Base-by-base conservation (phyloP, 2,113 vertebrate genomes). In the Sander vitreus region DNA sequence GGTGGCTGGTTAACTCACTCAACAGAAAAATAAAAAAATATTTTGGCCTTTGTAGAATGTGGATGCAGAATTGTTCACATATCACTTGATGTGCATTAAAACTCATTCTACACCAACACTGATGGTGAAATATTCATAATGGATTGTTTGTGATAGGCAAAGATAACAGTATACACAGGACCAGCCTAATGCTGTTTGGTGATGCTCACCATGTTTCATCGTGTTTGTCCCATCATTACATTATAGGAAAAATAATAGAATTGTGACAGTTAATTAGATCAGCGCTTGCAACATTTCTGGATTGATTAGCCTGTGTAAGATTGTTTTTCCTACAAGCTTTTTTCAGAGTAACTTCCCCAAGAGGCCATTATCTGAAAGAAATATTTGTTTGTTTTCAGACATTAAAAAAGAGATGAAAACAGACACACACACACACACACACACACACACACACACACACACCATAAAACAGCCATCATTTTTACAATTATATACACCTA, bases 241-340 rank as follows among this genome's bases (percentile, higher is more conserved):
- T 57, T 57, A 50, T 21, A 36, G 18, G 18, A 23, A 43, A 27
- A 64, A 30, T 65, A 58, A 65, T 65, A 21, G 23, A 81, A 58
- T 13, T 50, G 36, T 51, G 45, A 81, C 47, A 43, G 25, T 75
- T 68, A 81, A 75, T 75, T 53, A 81, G 63, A 67, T 81, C 12
- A 10, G 15, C 5, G 51, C 48, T 51, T 6, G 8, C 30, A 45
- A 27, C 15, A n/a, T 63, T 27, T 51, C 55, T 71, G 68, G 51
- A 36, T 54, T 47, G 36, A 72, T 55, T 59, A 72, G n/a, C 50
- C 30, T 0, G 5, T 54, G 55, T 36, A 10, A 39, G 19, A 70
- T 62, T n/a, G 16, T 70, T 36, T 30, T 55, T 18, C 23, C 18
- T 54, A 5, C 43, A 25, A 13, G 23, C 39, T 68, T 53, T 39